These are phyloP conservation scores for Ernsta delagoae DNA, from an alignment of 2,888 invertebrate genomes.

Conservation along the genomic window DNA sequence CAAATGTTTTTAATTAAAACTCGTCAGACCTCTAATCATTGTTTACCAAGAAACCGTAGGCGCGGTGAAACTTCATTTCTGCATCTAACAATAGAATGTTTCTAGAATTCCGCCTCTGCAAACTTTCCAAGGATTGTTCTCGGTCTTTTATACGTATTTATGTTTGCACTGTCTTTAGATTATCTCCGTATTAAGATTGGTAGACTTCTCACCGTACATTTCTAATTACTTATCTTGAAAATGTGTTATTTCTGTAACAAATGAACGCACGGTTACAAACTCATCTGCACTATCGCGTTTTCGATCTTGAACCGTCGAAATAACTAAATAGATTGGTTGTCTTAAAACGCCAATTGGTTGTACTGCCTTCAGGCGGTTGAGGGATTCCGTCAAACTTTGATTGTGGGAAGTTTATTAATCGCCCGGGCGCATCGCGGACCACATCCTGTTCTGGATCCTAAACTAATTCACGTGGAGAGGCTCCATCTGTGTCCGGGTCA, in stretches of 20 bases:
- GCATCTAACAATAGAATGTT: conserved; percentile 15
- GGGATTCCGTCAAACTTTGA: conserved; percentile 10
- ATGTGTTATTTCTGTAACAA: too few species aligned
- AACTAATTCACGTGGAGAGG: conserved; percentile 15
- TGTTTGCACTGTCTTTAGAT: neutral
- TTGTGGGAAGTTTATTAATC: conserved; percentile 25
- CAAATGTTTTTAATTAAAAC: conserved; percentile 4
- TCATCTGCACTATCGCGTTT: too few species aligned
- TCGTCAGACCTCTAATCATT: neutral
- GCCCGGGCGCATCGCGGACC: conserved; percentile 10
- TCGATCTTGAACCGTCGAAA: too few species aligned
- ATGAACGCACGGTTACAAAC: too few species aligned
- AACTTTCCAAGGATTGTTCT: neutral
- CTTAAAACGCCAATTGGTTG: neutral
- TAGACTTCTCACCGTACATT: neutral
- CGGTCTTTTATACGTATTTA: neutral
- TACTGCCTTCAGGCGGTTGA: neutral
- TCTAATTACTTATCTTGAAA: too few species aligned
- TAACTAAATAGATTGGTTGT: too few species aligned
- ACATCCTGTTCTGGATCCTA: conserved; percentile 11
- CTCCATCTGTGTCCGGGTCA: conserved; percentile 3
- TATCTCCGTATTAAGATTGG: neutral
- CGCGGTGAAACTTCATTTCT: conserved; percentile 7
- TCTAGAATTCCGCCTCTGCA: conserved; percentile 6
- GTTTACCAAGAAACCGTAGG: conserved; percentile 7